Percentiles rank a stretch among this genome's conserved stretches.
Evolutionary conservation across 2,888 invertebrate species (phyloP).

Genomic region (Lycophotia porphyrea): DNA sequence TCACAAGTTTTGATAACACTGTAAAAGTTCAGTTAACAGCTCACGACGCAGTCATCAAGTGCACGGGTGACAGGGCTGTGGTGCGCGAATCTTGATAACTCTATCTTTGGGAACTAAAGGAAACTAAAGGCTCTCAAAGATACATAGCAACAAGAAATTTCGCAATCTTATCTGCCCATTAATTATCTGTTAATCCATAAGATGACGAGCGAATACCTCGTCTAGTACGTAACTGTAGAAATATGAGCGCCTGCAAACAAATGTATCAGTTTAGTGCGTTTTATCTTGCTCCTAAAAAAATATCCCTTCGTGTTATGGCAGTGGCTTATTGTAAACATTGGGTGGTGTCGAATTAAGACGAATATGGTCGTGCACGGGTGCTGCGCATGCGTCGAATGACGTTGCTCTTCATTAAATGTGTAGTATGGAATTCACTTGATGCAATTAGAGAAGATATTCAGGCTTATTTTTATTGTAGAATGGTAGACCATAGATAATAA

Average conservation of each 20-base stretch:
- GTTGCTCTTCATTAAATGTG: slow-evolving; percentile 20
- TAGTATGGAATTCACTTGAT: slow-evolving; percentile 6
- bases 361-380: slow-evolving; percentile 1
- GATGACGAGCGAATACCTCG: slow-evolving; percentile 63
- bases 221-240: slow-evolving; percentile 63
- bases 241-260: slow-evolving; percentile 53
- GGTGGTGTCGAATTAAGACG: slow-evolving; percentile 36
- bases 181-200: slow-evolving; percentile 62
- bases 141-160: slow-evolving; percentile 63
- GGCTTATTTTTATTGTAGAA: neutral
- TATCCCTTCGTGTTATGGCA: slow-evolving; percentile 29
- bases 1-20: neutral
- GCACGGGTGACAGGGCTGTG: neutral
- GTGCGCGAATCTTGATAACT: neutral
- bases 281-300: slow-evolving; percentile 55
- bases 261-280: slow-evolving; percentile 48
- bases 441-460: neutral
- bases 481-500: neutral
- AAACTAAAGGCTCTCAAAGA: neutral
- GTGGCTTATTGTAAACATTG: slow-evolving; percentile 26
- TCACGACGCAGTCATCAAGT: neutral
- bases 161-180: slow-evolving; percentile 65
- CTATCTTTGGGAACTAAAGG: neutral
- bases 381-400: slow-evolving; percentile 2
- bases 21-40: neutral